These are phyloP conservation scores for Dicranocentrus wangi DNA, from an alignment of 2,888 invertebrate species.

Conservation along the genomic window DNA sequence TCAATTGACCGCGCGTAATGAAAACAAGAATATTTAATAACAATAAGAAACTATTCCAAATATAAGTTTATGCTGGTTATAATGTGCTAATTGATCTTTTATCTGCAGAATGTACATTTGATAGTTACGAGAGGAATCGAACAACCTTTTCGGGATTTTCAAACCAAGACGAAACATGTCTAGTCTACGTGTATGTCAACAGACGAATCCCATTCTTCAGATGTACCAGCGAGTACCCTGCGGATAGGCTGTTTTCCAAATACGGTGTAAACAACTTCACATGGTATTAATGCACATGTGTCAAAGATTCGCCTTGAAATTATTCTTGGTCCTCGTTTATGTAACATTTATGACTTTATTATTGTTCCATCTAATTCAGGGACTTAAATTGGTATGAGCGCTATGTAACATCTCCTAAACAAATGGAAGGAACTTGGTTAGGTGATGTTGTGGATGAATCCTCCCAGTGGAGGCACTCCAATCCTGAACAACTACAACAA, in stretches of 20 bases:
- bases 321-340: not conserved
- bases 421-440: constrained; percentile 42
- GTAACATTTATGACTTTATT: not conserved
- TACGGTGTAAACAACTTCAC: constrained; percentile 45
- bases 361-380: constrained; percentile 12
- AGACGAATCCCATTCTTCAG: constrained; percentile 43
- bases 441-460: constrained; percentile 43
- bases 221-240: constrained; percentile 48
- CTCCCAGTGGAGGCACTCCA: not conserved
- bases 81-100: too few relatives aligned
- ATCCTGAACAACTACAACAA: constrained; percentile 18
- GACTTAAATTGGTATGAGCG: constrained; percentile 49
- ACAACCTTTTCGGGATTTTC: constrained; percentile 57
- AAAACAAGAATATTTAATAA: too few relatives aligned
- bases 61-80: too few relatives aligned
- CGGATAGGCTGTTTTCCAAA: constrained; percentile 5
- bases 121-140: constrained; percentile 38
- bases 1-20: constrained; percentile 40
- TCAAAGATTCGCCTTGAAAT: not conserved
- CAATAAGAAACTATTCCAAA: too few relatives aligned
- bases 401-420: constrained; percentile 38
- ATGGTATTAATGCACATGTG: constrained; percentile 32
- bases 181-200: constrained; percentile 43
- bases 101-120: constrained; percentile 51
- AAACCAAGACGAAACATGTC: constrained; percentile 55